phyloP scores from a whole-genome alignment of 2,888 invertebrate species.

The Eutolmus rufibarbis region DNA sequence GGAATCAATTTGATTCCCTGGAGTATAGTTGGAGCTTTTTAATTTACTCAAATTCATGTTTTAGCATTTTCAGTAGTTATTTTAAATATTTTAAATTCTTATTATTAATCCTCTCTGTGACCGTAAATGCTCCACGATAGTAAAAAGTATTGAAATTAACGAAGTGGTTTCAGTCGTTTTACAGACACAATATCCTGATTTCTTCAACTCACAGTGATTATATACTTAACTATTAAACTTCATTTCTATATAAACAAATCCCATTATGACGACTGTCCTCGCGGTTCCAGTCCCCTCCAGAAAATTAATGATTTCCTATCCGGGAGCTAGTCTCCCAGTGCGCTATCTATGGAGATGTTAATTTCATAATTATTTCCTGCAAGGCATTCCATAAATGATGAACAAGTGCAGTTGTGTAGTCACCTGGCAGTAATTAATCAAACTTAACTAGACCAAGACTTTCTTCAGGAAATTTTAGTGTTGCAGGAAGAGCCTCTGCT shows the following conservation, averaged over 20 bases:
- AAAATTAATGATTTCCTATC: background rate
- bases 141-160: background rate
- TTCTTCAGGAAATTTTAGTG: constrained; percentile 1
- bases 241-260: background rate
- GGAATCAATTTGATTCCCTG: too few species aligned
- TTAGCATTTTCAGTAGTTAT: background rate
- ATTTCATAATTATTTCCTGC: constrained; percentile 29
- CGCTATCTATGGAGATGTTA: constrained; percentile 10
- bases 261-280: background rate
- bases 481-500: background rate
- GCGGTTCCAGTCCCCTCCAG: background rate
- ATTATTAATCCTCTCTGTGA: too few species aligned
- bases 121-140: background rate
- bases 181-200: background rate
- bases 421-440: constrained; percentile 20
- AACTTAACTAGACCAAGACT: constrained; percentile 6
- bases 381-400: constrained; percentile 6
- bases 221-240: background rate
- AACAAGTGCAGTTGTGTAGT: background rate
- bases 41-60: too few species aligned
- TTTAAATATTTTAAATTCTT: background rate
- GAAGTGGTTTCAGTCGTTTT: background rate
- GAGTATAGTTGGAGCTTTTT: too few species aligned
- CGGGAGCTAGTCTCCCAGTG: background rate
- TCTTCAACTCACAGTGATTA: background rate